Evolutionary conservation across 2,113 vertebrate genomes (phyloP).

Genomic region (Noturus placidus): DNA sequence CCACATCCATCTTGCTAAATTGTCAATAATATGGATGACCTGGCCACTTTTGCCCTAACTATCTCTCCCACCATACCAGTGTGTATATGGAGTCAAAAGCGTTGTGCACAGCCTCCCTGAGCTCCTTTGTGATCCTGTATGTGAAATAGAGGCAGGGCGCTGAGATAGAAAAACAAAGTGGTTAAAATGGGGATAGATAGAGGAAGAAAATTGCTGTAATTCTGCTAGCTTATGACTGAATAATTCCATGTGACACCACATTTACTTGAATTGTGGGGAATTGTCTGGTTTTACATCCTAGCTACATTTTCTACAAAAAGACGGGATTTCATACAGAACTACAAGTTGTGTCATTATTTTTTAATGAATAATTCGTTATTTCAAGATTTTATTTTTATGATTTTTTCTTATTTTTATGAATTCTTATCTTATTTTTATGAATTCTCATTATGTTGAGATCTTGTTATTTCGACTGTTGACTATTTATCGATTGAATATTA

Average conservation of each 20-base stretch:
- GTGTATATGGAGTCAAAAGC: background rate
- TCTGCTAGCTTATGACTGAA: background rate
- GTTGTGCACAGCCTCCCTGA: background rate
- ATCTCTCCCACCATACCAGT: conserved; percentile 11
- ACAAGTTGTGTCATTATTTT: background rate
- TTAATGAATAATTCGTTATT: background rate
- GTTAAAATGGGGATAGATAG: conserved; percentile 2
- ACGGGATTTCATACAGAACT: background rate
- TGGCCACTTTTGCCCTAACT: background rate
- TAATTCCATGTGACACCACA: conserved; percentile 31
- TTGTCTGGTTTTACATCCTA: background rate
- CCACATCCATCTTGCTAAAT: conserved; percentile 28
- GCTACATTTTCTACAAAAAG: background rate
- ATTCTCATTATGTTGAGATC: background rate
- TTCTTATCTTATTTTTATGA: background rate
- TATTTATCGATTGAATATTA: background rate
- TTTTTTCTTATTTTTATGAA: background rate
- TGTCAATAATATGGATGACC: conserved; percentile 39
- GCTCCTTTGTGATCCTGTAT: background rate
- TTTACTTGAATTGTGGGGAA: background rate
- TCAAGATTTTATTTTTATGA: background rate
- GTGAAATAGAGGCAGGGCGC: background rate
- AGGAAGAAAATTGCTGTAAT: conserved; percentile 6
- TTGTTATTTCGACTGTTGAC: background rate
- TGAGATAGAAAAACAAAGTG: background rate